Percentiles rank a stretch among this genome's conserved stretches.
phyloP scores from a whole-genome alignment of 2,113 vertebrate genomes.

The Pampusana beccarii region DNA sequence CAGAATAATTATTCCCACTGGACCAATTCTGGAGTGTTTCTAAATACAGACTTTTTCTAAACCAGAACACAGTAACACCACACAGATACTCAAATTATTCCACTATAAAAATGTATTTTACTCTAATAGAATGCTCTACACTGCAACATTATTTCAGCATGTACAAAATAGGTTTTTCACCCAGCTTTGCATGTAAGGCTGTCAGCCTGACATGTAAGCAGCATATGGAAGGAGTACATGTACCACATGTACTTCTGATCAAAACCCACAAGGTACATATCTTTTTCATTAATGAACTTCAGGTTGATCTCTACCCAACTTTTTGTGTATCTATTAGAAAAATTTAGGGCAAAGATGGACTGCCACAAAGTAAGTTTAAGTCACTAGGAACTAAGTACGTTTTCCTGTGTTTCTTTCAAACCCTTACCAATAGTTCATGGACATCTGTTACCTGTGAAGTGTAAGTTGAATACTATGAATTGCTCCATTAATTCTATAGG shows the following conservation, averaged over 20 bases:
- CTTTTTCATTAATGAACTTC: not conserved
- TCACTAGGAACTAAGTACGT: rapidly evolving
- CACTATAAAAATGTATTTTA: not conserved
- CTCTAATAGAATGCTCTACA: not conserved
- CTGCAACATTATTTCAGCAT: not conserved
- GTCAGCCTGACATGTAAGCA: not conserved
- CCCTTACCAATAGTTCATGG: not conserved
- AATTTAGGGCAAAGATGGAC: not conserved
- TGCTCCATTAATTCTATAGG: not conserved
- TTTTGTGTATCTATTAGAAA: not conserved
- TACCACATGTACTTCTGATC: not conserved
- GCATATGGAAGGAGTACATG: not conserved
- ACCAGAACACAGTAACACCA: not conserved
- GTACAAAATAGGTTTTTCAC: not conserved
- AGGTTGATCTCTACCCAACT: not conserved
- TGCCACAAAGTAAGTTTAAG: not conserved
- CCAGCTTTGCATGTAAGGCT: not conserved
- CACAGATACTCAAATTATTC: not conserved
- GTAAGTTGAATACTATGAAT: not conserved
- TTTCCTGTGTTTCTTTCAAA: not conserved
- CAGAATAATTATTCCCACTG: not conserved
- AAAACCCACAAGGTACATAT: not conserved
- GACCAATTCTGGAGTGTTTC: not conserved
- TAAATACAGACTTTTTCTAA: not conserved
- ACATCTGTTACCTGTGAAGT: not conserved